Conservation (phyloP, 64 coral and sea anemone species). For the Anthopleura sola region DNA sequence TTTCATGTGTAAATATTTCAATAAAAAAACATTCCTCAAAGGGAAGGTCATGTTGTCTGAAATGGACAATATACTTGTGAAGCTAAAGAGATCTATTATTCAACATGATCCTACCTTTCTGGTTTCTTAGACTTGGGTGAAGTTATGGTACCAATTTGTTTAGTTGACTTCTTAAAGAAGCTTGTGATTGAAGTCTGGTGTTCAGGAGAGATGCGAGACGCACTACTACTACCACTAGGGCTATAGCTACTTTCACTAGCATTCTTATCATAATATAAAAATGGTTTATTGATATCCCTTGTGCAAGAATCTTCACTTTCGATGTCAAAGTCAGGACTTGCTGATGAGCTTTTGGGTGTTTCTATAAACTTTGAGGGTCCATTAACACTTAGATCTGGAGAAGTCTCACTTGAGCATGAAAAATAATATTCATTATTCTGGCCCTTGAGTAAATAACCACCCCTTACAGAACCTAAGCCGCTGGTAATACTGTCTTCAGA, state of each 20-base stretch:
- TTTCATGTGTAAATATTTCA: too few species aligned
- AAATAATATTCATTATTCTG: constrained; percentile 65
- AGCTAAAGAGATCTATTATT: too few species aligned
- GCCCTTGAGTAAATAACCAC: constrained; percentile 25
- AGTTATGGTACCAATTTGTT: neutral
- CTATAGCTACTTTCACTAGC: constrained; percentile 51
- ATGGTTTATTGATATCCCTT: neutral
- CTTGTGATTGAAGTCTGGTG: constrained; percentile 76
- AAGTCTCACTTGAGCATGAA: constrained; percentile 28
- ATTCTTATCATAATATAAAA: constrained; percentile 30
- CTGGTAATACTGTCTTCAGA: constrained; percentile 64
- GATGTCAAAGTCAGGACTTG: neutral
- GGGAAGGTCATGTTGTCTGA: too few species aligned
- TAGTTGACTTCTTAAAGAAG: constrained; percentile 55
- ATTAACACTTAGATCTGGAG: constrained; percentile 3
- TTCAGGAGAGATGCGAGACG: constrained; percentile 49
- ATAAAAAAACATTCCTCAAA: too few species aligned
- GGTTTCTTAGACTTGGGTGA: constrained; percentile 10
- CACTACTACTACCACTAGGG: constrained; percentile 39
- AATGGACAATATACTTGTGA: too few species aligned
- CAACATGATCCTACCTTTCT: neutral
- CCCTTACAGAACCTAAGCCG: constrained; percentile 38
- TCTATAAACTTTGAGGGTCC: neutral
- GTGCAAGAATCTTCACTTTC: neutral
- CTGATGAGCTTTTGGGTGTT: neutral